Evolutionary conservation across 2,888 invertebrate species (phyloP), one percentile per base, ranked within the genome.

Genomic region (Ennomos fuscantarius): DNA sequence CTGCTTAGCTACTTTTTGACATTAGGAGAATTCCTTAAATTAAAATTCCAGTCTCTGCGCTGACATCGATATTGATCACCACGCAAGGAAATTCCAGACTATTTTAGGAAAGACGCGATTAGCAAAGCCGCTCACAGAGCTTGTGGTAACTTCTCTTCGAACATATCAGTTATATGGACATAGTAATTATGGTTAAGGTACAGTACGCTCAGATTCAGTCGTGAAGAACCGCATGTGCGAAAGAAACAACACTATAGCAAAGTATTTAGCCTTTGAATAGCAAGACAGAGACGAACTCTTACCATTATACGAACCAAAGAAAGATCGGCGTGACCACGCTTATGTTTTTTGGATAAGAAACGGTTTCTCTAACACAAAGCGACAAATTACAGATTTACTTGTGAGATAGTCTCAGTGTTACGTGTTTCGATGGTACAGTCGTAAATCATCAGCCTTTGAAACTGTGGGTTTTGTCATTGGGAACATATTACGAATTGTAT

Each of bases 71-170:
- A 77, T 78, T 73, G 78, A 78, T 74, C 69, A 72, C 60, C 58
- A 68, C 68, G 66, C 67, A 64, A 66, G 77, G 79, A 82, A 82
- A 88, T 87, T 82, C 84, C 83, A 74, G 68, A 74, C 82, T 87
- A 89, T 88, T 88, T 87, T 75, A 75, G 82, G 76, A 65, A 72
- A 79, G 76, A 78, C 80, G 64, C 72, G 69, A 84, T 87, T 84
- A 87, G 85, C 79, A 67, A 74, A 68, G 74, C 70, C 70, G 74
- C 53, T 74, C 56, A 76, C 33, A 32, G 43, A 15, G 46, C 42
- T 32, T 44, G 39, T 48, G 47, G 33, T 35, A 43, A 43, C 43
- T 39, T 42, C 9, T 33, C 24, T 76, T 74, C 74, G 77, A 36
- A 47, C n/a, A 44, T 50, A 69, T 61, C 57, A 70, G 55, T 60